Conservation (phyloP, 2,797 vertebrate species). For the Rousettus madagascariensis region DNA sequence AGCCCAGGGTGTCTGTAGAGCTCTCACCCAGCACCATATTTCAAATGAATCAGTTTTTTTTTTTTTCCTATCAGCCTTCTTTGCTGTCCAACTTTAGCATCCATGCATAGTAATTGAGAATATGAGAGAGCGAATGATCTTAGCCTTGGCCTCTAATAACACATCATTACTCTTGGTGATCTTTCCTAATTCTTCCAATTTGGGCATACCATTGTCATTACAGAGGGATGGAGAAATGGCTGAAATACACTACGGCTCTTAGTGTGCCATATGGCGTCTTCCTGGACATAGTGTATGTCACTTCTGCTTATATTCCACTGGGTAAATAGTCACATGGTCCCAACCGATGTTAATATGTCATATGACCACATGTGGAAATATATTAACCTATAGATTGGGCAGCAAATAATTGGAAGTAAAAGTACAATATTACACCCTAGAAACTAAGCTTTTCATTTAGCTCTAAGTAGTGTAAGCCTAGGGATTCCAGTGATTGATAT, state of each 20-base stretch:
- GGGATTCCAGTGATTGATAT: neutral
- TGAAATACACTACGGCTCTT: neutral
- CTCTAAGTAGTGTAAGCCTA: neutral
- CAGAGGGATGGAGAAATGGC: neutral
- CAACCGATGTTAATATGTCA: neutral
- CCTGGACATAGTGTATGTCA: neutral
- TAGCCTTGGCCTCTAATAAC: neutral
- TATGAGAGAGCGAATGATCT: neutral
- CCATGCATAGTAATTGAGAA: neutral
- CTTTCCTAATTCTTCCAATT: neutral
- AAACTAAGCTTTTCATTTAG: constrained; percentile 1
- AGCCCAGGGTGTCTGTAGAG: neutral
- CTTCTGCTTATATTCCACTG: neutral
- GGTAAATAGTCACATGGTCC: neutral
- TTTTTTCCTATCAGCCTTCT: neutral
- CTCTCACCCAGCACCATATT: neutral
- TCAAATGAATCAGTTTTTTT: neutral
- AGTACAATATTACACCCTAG: neutral
- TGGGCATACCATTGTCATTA: neutral
- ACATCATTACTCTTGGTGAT: neutral
- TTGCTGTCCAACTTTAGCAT: neutral
- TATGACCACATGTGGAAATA: neutral
- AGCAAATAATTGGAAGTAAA: neutral
- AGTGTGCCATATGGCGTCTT: neutral
- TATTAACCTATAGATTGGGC: neutral